Percentiles rank a stretch among this genome's conserved stretches.
Conservation (phyloP, 2,797 vertebrate species). For the Lepilemur ruficaudatus region DNA sequence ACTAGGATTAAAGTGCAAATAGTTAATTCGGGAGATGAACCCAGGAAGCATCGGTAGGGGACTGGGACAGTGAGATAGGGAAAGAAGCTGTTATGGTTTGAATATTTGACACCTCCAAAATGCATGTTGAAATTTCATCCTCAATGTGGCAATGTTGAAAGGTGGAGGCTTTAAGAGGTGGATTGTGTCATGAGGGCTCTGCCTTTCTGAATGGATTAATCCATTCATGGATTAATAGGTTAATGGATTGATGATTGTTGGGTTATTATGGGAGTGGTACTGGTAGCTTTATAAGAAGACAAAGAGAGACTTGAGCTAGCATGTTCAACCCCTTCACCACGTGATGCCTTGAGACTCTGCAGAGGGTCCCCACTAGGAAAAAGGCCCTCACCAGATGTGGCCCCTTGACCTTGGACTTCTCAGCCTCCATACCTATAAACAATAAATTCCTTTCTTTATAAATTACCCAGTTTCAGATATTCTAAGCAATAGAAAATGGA, state of each 20-base stretch:
- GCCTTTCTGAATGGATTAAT: neutral
- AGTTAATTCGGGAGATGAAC: neutral
- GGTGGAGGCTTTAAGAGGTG: neutral
- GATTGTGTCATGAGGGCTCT: neutral
- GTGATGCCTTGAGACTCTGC: neutral
- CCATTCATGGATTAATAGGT: neutral
- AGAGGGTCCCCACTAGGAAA: neutral
- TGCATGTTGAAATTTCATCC: neutral
- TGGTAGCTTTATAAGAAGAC: neutral
- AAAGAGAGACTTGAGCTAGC: neutral
- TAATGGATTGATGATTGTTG: neutral
- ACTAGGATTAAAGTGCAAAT: neutral
- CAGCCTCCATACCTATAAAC: neutral
- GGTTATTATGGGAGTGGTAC: neutral
- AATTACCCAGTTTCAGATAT: neutral
- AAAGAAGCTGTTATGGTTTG: neutral
- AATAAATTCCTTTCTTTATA: neutral
- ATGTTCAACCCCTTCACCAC: neutral
- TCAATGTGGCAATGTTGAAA: neutral
- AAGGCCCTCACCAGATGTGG: neutral
- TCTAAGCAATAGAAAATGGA: neutral
- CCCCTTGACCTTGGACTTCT: neutral
- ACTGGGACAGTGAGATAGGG: neutral
- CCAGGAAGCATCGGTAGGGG: neutral
- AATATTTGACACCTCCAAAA: neutral